phyloP scores from a whole-genome alignment of 2,113 vertebrate species.

The Bostrychus sinensis region DNA sequence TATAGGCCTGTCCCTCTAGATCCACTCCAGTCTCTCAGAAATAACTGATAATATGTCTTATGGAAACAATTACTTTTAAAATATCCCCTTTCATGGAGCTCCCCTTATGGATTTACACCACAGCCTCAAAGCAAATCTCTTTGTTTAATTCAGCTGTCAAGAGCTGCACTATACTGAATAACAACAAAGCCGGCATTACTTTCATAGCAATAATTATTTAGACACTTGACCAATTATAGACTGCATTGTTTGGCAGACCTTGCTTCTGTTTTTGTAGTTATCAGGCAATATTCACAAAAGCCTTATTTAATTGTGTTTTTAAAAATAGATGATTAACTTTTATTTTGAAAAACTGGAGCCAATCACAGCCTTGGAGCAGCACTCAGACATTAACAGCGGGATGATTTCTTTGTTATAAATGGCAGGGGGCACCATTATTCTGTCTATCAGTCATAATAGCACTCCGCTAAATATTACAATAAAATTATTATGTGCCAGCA shows the following conservation, averaged over 20 bases:
- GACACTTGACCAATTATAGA: no score
- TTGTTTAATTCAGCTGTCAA: no score
- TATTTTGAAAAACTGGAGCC: background rate
- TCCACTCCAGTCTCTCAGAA: no score
- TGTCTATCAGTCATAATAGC: background rate
- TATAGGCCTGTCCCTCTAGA: no score
- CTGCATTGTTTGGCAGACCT: no score
- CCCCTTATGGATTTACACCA: background rate
- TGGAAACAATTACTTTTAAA: background rate
- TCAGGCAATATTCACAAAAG: no score
- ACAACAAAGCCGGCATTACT: no score
- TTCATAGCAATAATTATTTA: no score
- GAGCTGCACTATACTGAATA: no score
- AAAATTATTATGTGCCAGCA: background rate
- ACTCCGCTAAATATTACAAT: background rate
- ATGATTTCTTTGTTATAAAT: background rate
- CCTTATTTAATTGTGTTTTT: no score
- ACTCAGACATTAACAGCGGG: background rate
- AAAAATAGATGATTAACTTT: background rate
- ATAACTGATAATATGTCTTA: no score
- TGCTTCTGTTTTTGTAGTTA: no score
- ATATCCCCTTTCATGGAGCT: background rate
- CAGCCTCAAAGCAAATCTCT: background rate
- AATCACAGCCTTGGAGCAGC: background rate
- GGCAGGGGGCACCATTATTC: constrained; percentile 4